phyloP scores from a whole-genome alignment of 2,888 invertebrate species.

The Arenicola marina region DNA sequence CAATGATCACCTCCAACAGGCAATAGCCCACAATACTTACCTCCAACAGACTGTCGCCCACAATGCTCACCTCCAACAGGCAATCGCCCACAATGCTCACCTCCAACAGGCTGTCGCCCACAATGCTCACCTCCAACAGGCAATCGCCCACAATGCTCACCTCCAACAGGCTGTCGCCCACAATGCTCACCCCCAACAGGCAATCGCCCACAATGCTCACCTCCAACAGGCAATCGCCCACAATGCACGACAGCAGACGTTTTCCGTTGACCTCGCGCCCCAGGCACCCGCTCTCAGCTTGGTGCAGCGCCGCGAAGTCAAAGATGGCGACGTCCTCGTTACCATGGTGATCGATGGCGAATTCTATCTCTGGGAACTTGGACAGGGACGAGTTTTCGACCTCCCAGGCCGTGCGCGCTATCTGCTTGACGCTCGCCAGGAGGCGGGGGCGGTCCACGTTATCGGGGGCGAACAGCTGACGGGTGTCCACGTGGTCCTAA shows the following conservation, averaged over 20 bases:
- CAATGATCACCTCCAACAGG: no score
- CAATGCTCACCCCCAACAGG: no score
- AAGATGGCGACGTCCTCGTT: slow-evolving; percentile 35
- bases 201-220: no score
- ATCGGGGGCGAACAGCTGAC: slow-evolving; percentile 73
- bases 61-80: no score
- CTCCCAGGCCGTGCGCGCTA: slow-evolving; percentile 71
- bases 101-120: no score
- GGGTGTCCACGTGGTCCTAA: not conserved
- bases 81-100: no score
- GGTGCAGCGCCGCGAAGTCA: slow-evolving; percentile 32
- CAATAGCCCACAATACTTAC: no score
- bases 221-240: slow-evolving; percentile 91
- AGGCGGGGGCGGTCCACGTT: slow-evolving; percentile 87
- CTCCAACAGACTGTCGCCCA: no score
- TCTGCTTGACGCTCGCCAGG: slow-evolving; percentile 86
- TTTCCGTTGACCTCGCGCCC: slow-evolving; percentile 76
- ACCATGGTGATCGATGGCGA: slow-evolving; percentile 25
- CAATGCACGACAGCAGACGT: slow-evolving; percentile 80
- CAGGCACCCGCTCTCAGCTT: slow-evolving; percentile 27
- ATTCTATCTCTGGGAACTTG: slow-evolving; percentile 10
- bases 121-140: no score
- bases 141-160: no score
- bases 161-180: no score
- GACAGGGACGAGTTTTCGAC: slow-evolving; percentile 5